Percentiles rank a stretch among this genome's conserved stretches.
phyloP scores from a whole-genome alignment of 2,888 invertebrate genomes.

The Diarsia rubi region DNA sequence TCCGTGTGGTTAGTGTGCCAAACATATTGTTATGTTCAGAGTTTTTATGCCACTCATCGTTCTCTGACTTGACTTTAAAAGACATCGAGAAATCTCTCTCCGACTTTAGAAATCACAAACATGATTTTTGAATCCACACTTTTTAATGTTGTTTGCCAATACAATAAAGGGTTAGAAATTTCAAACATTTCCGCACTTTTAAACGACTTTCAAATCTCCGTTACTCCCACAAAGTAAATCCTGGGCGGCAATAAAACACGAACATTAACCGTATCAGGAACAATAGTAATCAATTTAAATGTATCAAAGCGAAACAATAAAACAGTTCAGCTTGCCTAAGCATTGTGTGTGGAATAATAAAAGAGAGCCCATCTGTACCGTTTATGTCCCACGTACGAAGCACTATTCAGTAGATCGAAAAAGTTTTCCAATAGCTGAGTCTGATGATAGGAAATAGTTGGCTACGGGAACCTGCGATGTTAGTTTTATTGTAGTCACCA shows the following conservation, averaged over 20 bases:
- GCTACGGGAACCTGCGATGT: conserved; percentile 76
- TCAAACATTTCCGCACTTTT: conserved; percentile 20
- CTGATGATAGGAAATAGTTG: conserved; percentile 88
- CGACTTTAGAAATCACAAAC: not conserved
- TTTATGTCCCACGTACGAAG: conserved; percentile 85
- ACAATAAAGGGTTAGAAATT: conserved; percentile 27
- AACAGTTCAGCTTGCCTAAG: conserved; percentile 79
- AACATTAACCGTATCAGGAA: conserved; percentile 65
- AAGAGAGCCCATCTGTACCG: conserved; percentile 80
- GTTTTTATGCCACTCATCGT: no score
- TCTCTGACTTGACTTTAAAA: no score
- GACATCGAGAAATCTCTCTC: no score
- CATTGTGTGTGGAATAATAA: conserved; percentile 85
- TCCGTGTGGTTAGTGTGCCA: no score
- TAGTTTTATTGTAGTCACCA: conserved; percentile 82
- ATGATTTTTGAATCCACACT: not conserved
- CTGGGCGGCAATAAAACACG: conserved; percentile 64
- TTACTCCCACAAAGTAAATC: conserved; percentile 46
- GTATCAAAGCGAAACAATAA: conserved; percentile 76
- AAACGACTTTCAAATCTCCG: conserved; percentile 39
- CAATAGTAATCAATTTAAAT: conserved; percentile 74
- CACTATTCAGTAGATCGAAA: conserved; percentile 88
- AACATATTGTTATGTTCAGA: no score
- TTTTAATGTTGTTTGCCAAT: not conserved
- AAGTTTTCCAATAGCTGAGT: conserved; percentile 88